Evolutionary conservation across 2,797 vertebrate genomes (phyloP).

Genomic region (Centropyge bicolor): DNA sequence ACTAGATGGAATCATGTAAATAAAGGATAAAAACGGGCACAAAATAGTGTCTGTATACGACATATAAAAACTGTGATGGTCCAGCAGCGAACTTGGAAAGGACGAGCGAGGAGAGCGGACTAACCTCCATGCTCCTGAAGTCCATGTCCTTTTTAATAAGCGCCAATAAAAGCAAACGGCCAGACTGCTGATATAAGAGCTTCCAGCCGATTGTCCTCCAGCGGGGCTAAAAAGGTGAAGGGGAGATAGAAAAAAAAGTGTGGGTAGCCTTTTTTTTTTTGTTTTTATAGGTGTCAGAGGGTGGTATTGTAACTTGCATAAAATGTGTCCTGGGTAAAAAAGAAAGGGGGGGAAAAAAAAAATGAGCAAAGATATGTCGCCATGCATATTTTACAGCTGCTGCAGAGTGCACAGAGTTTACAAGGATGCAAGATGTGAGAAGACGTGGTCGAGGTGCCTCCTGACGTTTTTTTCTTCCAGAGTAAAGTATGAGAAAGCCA

Average conservation of each 20-base stretch:
- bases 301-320: constrained; percentile 60
- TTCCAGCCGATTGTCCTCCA: constrained; percentile 42
- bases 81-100: constrained; percentile 22
- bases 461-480: background rate
- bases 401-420: constrained; percentile 55
- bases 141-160: constrained; percentile 67
- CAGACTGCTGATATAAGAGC: constrained; percentile 46
- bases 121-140: constrained; percentile 5
- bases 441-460: constrained; percentile 33
- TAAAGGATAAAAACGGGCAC: constrained; percentile 7
- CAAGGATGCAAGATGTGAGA: constrained; percentile 56
- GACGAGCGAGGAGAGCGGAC: constrained; percentile 13
- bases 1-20: constrained; percentile 16
- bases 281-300: constrained; percentile 61
- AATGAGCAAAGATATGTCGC: constrained; percentile 47
- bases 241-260: constrained; percentile 28
- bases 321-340: constrained; percentile 55
- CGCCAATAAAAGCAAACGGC: constrained; percentile 67
- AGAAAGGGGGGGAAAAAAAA: background rate
- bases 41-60: background rate
- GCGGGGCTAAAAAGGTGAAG: constrained; percentile 55
- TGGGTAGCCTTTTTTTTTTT: constrained; percentile 19
- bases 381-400: constrained; percentile 74
- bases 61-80: constrained; percentile 1
- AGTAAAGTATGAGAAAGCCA: constrained; percentile 11